A percentile compares a stretch with the other conserved stretches of the same genome.
Evolutionary conservation across 2,797 vertebrate genomes (phyloP).

Genomic region (Xerus rutilus): DNA sequence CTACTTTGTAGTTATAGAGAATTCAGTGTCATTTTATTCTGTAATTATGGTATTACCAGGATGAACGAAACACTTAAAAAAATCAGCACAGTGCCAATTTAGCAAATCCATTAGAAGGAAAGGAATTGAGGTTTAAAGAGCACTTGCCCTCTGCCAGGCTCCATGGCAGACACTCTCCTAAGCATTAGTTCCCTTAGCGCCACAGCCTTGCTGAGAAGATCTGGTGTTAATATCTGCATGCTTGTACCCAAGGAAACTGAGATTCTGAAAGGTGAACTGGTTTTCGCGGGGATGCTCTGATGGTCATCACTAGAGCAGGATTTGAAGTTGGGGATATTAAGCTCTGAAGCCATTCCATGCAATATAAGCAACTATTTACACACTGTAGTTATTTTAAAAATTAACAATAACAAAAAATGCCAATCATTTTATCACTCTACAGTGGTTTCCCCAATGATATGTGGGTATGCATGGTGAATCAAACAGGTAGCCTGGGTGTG

Average conservation of each 20-base stretch:
- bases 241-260: neutral
- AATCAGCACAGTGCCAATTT: slow-evolving; percentile 72
- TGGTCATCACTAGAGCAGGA: neutral
- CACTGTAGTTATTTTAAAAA: neutral
- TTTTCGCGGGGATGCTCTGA: neutral
- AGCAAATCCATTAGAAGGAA: slow-evolving; percentile 74
- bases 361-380: neutral
- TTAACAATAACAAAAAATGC: neutral
- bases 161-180: neutral
- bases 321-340: slow-evolving; percentile 36
- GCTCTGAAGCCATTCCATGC: neutral
- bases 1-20: slow-evolving; percentile 64
- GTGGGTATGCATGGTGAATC: neutral
- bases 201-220: neutral
- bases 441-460: neutral
- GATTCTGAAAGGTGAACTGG: neutral
- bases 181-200: neutral
- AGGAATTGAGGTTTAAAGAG: slow-evolving; percentile 58
- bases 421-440: neutral
- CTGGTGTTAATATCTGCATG: neutral
- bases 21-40: slow-evolving; percentile 78
- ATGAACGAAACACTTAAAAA: slow-evolving; percentile 78
- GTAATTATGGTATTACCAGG: slow-evolving; percentile 78
- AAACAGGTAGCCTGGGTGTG: neutral
- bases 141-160: neutral